Percentiles rank a stretch among this genome's conserved stretches.
Conservation (phyloP, 2,113 vertebrate genomes). For the Fregata magnificens region DNA sequence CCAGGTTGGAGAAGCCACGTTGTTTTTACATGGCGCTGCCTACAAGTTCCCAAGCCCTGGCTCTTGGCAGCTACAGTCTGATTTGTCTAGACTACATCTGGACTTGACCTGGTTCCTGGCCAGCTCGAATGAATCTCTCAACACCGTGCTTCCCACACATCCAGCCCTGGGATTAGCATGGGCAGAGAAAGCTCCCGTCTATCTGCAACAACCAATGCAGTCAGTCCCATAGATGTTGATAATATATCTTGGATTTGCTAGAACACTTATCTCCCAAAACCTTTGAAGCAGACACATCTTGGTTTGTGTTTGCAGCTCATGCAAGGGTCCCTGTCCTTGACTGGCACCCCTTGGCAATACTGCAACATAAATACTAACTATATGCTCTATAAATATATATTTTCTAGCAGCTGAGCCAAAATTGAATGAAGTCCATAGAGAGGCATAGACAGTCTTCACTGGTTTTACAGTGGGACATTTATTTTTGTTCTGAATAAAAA, state of each 20-base stretch:
- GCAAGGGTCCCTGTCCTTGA: neutral
- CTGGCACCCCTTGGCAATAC: neutral
- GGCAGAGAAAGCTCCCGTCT: neutral
- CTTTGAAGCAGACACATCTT: neutral
- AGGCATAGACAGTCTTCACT: neutral
- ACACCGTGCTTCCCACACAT: neutral
- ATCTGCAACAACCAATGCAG: neutral
- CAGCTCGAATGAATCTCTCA: constrained; percentile 46
- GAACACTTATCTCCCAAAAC: neutral
- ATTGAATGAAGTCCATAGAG: neutral
- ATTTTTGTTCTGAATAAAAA: neutral
- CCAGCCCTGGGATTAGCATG: neutral
- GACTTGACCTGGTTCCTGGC: constrained; percentile 2
- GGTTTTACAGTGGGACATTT: neutral
- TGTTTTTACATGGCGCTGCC: neutral
- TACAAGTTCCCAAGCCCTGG: neutral
- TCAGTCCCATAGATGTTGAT: neutral
- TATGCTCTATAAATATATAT: neutral
- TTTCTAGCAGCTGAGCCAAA: neutral
- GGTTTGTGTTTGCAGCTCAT: neutral
- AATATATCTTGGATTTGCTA: neutral
- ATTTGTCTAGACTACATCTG: constrained; percentile 57
- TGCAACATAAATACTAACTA: neutral
- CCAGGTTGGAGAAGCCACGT: neutral
- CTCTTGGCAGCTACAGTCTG: constrained; percentile 8